Base-by-base conservation (phyloP, 2,888 invertebrate species). In the Dryocosmus kuriphilus region DNA sequence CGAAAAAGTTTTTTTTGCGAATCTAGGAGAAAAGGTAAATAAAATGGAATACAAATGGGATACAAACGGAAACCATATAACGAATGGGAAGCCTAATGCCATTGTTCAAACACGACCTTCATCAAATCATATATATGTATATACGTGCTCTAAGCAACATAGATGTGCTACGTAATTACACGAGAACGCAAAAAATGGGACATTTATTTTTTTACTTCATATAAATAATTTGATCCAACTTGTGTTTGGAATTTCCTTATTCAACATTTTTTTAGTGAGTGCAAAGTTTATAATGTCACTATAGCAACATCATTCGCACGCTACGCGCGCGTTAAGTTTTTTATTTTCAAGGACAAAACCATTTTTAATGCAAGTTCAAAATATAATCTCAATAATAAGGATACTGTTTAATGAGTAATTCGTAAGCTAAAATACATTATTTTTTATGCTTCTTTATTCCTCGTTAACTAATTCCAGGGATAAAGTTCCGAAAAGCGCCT, bases 81-180 rank as follows among this genome's bases (percentile, higher is more conserved):
- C n/a, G 51, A n/a, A 9, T 51, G 9, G n/a, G 8, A 51, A 51
- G 19, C n/a, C n/a, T 22, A n/a, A 51, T 51, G 51, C 51, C n/a
- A 27, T 67, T 46, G 67, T 41, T 24, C 41, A 67, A 67, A 67
- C 67, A 67, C 27, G 41, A 67, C 67, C 46, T 61, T 24, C 30
- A 30, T 61, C 32, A 61, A 61, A 61, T 61, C 67, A 67, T 51
- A n/a, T 51, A 51, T 9, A n/a, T 51, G n/a, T 51, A n/a, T 51
- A 51, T 8, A 14, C 1, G 19, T 51, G 9, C 19, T 67, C 8
- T 19, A 67, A 46, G 19, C 9, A 67, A 67, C 41, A 67, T 27
- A 67, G 41, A 46, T 67, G 35, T 63, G 38, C 24, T 67, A 41
- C 41, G 41, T 41, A 67, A 67, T 67, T 67, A 46, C 19, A 14